A percentile compares a stretch with the other conserved stretches of the same genome.
Evolutionary conservation across 2,113 vertebrate genomes (phyloP).

Genomic region (Calidris pugnax): DNA sequence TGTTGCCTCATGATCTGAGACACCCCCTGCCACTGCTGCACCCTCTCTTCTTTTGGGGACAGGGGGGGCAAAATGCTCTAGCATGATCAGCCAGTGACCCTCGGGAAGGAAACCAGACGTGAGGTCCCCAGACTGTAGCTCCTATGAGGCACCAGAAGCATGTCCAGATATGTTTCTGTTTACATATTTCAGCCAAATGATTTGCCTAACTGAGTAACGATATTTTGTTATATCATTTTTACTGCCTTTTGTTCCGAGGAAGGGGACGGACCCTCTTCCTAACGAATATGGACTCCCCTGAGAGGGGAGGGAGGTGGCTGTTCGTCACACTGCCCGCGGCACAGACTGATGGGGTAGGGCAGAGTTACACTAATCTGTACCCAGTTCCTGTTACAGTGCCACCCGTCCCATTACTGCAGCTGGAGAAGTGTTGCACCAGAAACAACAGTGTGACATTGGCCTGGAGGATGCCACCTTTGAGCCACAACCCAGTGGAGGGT

Average conservation of each 20-base stretch:
- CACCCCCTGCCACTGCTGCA: background rate
- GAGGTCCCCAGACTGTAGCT: background rate
- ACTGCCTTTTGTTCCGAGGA: background rate
- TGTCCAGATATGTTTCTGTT: background rate
- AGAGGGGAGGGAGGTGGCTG: background rate
- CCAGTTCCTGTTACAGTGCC: constrained; percentile 83
- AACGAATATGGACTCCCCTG: background rate
- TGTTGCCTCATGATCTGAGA: accelerated
- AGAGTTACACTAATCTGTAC: constrained; percentile 67
- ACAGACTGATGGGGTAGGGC: background rate
- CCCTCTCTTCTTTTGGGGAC: background rate
- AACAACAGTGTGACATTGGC: constrained; percentile 97
- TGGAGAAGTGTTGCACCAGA: constrained; percentile 94
- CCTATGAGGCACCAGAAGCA: background rate
- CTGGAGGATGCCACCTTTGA: constrained; percentile 87
- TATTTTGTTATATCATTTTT: background rate
- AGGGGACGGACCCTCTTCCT: background rate
- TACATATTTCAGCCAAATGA: background rate
- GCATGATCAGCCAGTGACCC: background rate
- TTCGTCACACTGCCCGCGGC: background rate
- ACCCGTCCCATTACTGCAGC: constrained; percentile 87
- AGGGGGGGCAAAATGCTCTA: background rate
- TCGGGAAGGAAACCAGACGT: background rate
- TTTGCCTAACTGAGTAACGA: background rate
- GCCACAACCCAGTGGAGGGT: constrained; percentile 85